These are phyloP conservation scores for Bettongia penicillata DNA, from an alignment of 2,113 vertebrate species.

Conservation along the genomic window DNA sequence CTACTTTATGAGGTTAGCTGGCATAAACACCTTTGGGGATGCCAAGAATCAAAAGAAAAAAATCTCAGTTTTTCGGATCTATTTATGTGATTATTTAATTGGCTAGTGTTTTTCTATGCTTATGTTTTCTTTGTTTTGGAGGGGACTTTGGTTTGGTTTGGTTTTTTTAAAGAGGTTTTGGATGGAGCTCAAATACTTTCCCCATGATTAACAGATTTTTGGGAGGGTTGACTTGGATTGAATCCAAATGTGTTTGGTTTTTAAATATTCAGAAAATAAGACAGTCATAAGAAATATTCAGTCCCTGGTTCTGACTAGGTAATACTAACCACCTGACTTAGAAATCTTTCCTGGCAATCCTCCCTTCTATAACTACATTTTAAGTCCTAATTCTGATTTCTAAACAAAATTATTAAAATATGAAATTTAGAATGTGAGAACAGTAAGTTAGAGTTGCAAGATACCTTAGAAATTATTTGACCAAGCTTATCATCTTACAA, in stretches of 20 bases:
- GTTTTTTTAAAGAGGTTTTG: neutral
- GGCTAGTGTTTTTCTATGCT: neutral
- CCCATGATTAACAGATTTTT: neutral
- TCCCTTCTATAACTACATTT: neutral
- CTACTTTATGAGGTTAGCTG: neutral
- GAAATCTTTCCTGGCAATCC: neutral
- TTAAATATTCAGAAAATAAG: neutral
- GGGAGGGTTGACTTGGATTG: neutral
- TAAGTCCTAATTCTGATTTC: neutral
- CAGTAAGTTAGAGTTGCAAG: neutral
- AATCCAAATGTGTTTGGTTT: neutral
- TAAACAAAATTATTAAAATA: neutral
- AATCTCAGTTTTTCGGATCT: neutral
- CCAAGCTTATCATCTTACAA: neutral
- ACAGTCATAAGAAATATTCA: neutral
- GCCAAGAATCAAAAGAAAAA: neutral
- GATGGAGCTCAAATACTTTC: neutral
- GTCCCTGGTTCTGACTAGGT: neutral
- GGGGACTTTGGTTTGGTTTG: neutral
- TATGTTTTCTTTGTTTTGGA: neutral
- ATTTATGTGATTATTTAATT: neutral
- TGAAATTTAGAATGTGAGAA: neutral
- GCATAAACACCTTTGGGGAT: neutral
- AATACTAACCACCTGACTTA: neutral
- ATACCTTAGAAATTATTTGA: neutral